phyloP scores from a whole-genome alignment of 2,888 invertebrate genomes.

The Chydorus sphaericus region DNA sequence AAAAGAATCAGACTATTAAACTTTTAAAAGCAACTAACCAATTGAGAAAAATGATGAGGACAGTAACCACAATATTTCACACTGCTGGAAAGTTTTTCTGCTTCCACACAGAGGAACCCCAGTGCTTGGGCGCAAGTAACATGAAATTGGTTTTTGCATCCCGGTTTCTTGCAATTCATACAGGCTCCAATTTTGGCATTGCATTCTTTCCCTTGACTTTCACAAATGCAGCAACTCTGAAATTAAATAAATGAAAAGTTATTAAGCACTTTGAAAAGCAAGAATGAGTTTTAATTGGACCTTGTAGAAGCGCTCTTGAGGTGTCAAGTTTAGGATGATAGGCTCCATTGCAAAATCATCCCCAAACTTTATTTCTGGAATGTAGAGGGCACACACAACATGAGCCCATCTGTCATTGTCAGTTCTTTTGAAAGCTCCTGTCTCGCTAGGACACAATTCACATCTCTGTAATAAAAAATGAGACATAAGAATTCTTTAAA shows the following conservation, averaged over 20 bases:
- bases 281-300: slow-evolving; percentile 35
- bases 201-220: slow-evolving; percentile 65
- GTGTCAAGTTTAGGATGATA: slow-evolving; percentile 80
- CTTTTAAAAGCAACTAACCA: slow-evolving; percentile 47
- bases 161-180: slow-evolving; percentile 94
- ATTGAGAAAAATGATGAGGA: slow-evolving; percentile 86
- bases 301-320: slow-evolving; percentile 80
- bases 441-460: slow-evolving; percentile 86
- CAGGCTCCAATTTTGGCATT: slow-evolving; percentile 81
- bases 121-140: slow-evolving; percentile 93
- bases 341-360: slow-evolving; percentile 99
- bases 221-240: slow-evolving; percentile 87
- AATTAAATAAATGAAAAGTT: background rate
- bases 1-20: background rate
- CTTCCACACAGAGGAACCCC: slow-evolving; percentile 90
- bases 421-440: slow-evolving; percentile 88
- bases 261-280: too few species aligned
- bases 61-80: slow-evolving; percentile 98
- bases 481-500: background rate
- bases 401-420: slow-evolving; percentile 87
- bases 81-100: slow-evolving; percentile 87
- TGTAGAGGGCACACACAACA: slow-evolving; percentile 93
- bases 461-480: slow-evolving; percentile 47
- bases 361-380: slow-evolving; percentile 93
- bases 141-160: slow-evolving; percentile 93